Base-by-base conservation (phyloP, 2,113 vertebrate species). In the Aphelocoma coerulescens region DNA sequence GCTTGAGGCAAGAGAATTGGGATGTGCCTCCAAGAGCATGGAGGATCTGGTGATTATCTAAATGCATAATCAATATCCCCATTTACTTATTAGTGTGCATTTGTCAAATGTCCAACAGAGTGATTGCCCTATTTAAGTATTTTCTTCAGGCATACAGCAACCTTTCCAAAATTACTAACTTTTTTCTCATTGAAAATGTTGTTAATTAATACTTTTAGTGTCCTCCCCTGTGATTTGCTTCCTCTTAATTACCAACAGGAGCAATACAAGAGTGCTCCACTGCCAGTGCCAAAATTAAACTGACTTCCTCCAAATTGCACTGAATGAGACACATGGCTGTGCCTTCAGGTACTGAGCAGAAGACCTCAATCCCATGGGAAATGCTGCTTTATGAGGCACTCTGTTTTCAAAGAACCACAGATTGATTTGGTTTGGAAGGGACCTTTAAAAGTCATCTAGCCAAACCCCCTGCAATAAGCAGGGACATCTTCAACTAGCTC, bases 191-290 rank as follows among this genome's bases (percentile, higher is more conserved):
- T 90, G n/a, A 80, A 94, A 94, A 16, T 83, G 48, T 94, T 95
- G 78, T 93, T 96, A 95, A 95, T 97, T 97, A 95, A 92, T 94
- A 91, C 55, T 73, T 96, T 88, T 95, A 91, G 80, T 93, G 81
- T 88, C 72, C 37, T 95, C 93, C 75, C 94, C 39, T 63, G 90
- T 63, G 93, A 85, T 88, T 88, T 94, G 44, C 82, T 88, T 96
- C 90, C 61, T 88, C 51, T 96, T 96, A 97, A 96, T 97, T 95
- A 96, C 81, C 78, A 96, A 97, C 82, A 97, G 59, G 82, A 94
- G 87, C 52, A 67, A 91, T 51, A 93, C 73, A 95, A 79, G 77
- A 91, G 74, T 33, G 49, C 37, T 93, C n/a, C 37, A 75, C 76
- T 7, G 7, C 89, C 51, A 13, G 24, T 74, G 85, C 30, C 93